A percentile compares a stretch with the other conserved stretches of the same genome.
Conservation (phyloP, 2,888 invertebrate genomes). For the Orthosia cruda region DNA sequence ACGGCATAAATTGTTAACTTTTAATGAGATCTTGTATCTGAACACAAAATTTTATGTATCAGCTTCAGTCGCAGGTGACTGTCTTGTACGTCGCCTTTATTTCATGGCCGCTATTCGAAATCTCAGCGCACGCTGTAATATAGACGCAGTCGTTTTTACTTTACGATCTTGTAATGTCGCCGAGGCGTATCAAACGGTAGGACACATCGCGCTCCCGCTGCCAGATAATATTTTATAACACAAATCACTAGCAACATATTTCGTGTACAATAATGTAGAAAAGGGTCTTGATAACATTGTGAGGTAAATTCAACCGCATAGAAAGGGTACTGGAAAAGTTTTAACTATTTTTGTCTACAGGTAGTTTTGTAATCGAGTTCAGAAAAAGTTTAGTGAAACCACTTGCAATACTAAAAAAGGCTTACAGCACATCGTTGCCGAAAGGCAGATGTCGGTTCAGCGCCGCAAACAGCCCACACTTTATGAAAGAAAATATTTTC, state of each 20-base stretch:
- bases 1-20: constrained; percentile 75
- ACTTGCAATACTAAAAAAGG: constrained; percentile 63
- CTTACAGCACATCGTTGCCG: constrained; percentile 57
- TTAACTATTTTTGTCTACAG: constrained; percentile 20
- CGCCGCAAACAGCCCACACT: constrained; percentile 56
- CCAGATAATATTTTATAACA: constrained; percentile 68
- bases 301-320: constrained; percentile 27
- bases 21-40: constrained; percentile 78
- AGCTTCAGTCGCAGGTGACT: constrained; percentile 77
- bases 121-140: constrained; percentile 77
- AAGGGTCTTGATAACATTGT: constrained; percentile 43
- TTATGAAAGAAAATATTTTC: constrained; percentile 63
- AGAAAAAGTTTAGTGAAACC: constrained; percentile 46
- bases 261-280: constrained; percentile 36
- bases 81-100: constrained; percentile 77
- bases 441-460: constrained; percentile 71
- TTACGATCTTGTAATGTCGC: constrained; percentile 82
- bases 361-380: constrained; percentile 23
- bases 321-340: constrained; percentile 20
- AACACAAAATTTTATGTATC: constrained; percentile 79
- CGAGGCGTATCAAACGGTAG: constrained; percentile 69
- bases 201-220: constrained; percentile 40
- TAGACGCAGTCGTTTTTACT: constrained; percentile 80
- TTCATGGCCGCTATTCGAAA: constrained; percentile 82
- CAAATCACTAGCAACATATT: constrained; percentile 49